Evolutionary conservation across 2,888 invertebrate species (phyloP).

Genomic region (Agrotis exclamationis): DNA sequence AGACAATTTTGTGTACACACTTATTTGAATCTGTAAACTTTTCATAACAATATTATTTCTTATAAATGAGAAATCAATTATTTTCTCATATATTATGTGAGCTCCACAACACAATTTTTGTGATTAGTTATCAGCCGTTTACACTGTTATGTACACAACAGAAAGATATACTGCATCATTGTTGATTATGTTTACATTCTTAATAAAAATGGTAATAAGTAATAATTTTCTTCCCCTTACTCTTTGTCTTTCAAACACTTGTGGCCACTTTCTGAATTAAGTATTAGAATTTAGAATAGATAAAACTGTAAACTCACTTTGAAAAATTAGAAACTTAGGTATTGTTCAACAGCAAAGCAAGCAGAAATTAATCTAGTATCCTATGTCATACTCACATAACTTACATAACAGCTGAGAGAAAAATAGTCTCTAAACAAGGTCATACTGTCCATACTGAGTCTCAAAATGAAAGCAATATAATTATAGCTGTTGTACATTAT

Average conservation of each 20-base stretch:
- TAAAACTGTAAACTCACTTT: too few relatives aligned
- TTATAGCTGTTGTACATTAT: too few relatives aligned
- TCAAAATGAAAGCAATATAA: background rate
- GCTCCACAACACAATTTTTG: background rate
- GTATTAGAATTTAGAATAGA: too few relatives aligned
- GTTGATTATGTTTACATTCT: background rate
- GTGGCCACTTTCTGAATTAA: too few relatives aligned
- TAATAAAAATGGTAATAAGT: too few relatives aligned
- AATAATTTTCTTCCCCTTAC: background rate
- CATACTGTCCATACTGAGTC: background rate
- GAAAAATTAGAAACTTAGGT: too few relatives aligned
- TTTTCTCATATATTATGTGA: background rate
- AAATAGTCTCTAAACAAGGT: background rate
- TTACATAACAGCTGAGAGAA: background rate
- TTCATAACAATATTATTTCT: background rate
- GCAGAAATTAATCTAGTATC: background rate
- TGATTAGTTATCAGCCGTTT: constrained; percentile 36
- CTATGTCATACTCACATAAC: background rate
- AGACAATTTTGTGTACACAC: background rate
- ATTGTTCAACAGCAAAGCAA: background rate
- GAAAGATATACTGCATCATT: background rate
- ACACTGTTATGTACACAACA: constrained; percentile 26
- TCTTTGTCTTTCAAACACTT: background rate
- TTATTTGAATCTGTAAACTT: background rate
- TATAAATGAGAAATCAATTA: background rate